Evolutionary conservation across 2,888 invertebrate genomes (phyloP).

Genomic region (Morinoia aosen): DNA sequence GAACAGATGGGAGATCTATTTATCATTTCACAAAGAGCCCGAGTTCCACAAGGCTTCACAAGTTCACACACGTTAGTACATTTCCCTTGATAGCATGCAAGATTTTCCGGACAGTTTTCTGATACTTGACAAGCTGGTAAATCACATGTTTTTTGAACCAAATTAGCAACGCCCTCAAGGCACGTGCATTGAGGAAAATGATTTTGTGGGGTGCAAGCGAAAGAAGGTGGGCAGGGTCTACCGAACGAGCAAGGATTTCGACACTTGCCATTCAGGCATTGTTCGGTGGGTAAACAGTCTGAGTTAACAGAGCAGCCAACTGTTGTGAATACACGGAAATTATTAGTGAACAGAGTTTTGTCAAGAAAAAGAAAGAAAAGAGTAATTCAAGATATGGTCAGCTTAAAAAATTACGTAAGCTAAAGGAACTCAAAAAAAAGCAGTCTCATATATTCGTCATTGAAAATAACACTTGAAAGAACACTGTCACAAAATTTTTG

Average conservation of each 20-base stretch:
- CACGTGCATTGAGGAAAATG: slow-evolving; percentile 69
- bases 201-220: slow-evolving; percentile 69
- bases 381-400: background rate
- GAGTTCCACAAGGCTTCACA: slow-evolving; percentile 74
- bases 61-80: slow-evolving; percentile 86
- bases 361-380: background rate
- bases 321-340: slow-evolving; percentile 15
- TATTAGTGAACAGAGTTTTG: background rate
- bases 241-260: slow-evolving; percentile 69
- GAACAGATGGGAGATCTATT: slow-evolving; percentile 68
- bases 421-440: background rate
- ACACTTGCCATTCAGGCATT: slow-evolving; percentile 69
- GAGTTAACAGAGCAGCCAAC: slow-evolving; percentile 72
- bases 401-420: background rate
- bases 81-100: slow-evolving; percentile 83
- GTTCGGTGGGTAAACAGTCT: slow-evolving; percentile 69
- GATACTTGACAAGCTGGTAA: slow-evolving; percentile 77
- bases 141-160: slow-evolving; percentile 72
- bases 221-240: slow-evolving; percentile 68
- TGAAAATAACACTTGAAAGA: background rate
- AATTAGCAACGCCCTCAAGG: slow-evolving; percentile 50
- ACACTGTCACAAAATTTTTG: background rate
- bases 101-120: slow-evolving; percentile 82
- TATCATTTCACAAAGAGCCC: slow-evolving; percentile 73
- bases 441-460: background rate